These are phyloP conservation scores for Ceramica pisi DNA, from an alignment of 2,888 invertebrate species.

Conservation along the genomic window DNA sequence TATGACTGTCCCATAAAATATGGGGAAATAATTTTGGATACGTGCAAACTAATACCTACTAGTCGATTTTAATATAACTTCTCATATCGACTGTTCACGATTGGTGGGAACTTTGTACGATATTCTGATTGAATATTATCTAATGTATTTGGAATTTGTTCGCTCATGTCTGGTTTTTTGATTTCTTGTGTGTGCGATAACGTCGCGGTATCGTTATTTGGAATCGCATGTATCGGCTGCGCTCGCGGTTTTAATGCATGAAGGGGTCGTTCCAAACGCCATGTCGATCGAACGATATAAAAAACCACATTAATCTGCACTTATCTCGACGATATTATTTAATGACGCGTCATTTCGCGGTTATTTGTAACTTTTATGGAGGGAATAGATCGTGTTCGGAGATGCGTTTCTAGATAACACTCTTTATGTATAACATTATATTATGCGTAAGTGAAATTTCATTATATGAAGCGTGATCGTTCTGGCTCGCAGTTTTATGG, in stretches of 20 bases:
- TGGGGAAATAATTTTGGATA: slow-evolving; percentile 64
- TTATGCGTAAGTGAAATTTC: slow-evolving; percentile 79
- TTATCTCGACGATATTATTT: slow-evolving; percentile 89
- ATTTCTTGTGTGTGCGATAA: slow-evolving; percentile 64
- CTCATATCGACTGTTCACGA: not conserved
- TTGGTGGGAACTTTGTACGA: not conserved
- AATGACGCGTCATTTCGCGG: slow-evolving; percentile 88
- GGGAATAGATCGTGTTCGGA: slow-evolving; percentile 78
- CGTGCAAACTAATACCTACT: slow-evolving; percentile 47
- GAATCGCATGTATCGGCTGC: slow-evolving; percentile 82
- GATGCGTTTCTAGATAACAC: slow-evolving; percentile 83
- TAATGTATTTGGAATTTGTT: slow-evolving; percentile 30
- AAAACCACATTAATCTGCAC: slow-evolving; percentile 89
- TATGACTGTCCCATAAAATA: slow-evolving; percentile 81
- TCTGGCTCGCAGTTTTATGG: slow-evolving; percentile 45
- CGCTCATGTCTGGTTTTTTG: slow-evolving; percentile 47
- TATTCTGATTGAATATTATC: slow-evolving; percentile 24
- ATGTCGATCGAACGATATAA: slow-evolving; percentile 85
- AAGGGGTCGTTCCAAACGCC: slow-evolving; percentile 80
- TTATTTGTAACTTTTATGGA: slow-evolving; percentile 89
- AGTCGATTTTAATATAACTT: slow-evolving; percentile 44
- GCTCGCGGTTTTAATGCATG: slow-evolving; percentile 81
- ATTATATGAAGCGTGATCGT: slow-evolving; percentile 57
- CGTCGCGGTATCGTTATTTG: slow-evolving; percentile 80
- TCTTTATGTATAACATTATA: slow-evolving; percentile 75